These are phyloP conservation scores for Rhogogaster chlorosoma DNA, from an alignment of 2,888 invertebrate genomes.

Conservation along the genomic window DNA sequence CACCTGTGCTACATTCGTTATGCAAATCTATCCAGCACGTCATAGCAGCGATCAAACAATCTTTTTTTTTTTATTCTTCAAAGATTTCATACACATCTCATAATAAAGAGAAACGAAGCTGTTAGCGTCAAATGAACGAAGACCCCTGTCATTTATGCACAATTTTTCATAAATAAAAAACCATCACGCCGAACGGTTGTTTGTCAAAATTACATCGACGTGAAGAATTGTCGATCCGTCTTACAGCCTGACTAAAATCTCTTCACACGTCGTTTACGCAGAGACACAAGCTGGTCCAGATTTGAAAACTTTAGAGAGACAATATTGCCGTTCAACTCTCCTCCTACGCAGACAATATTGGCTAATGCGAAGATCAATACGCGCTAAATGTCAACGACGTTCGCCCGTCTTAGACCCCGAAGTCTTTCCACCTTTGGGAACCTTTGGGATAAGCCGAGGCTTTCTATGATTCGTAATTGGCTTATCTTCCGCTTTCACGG, in stretches of 20 bases:
- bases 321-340: background rate
- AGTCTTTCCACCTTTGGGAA: background rate
- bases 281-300: background rate
- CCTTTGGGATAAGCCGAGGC: background rate
- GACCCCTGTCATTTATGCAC: background rate
- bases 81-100: background rate
- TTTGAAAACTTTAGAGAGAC: background rate
- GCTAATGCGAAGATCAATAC: conserved; percentile 25
- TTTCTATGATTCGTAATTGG: background rate
- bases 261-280: background rate
- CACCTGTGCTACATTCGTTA: background rate
- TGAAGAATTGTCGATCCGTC: background rate
- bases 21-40: background rate
- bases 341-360: background rate
- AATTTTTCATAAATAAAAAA: background rate
- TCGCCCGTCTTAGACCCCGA: background rate
- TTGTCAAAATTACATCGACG: background rate
- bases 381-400: background rate
- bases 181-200: background rate
- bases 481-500: background rate
- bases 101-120: background rate
- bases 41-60: background rate
- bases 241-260: background rate
- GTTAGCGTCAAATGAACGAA: too few relatives aligned
- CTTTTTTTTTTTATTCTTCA: background rate